A percentile compares a stretch with the other conserved stretches of the same genome.
Conservation (phyloP, 2,888 invertebrate species). For the Drosophila subsilvestris region DNA sequence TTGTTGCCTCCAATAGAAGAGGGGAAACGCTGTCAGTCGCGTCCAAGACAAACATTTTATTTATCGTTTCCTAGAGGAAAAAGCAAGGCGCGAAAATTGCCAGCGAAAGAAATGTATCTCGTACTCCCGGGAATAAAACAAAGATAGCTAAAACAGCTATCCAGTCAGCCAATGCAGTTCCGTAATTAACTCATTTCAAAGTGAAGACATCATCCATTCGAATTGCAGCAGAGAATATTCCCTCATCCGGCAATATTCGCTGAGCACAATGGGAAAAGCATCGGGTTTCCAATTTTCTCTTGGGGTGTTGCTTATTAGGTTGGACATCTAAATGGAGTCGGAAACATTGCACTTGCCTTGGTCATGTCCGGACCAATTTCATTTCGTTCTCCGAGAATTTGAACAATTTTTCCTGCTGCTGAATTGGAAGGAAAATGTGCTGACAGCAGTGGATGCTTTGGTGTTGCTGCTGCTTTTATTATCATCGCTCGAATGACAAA, state of each 20-base stretch:
- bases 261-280: neutral
- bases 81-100: conserved; percentile 27
- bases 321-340: conserved; percentile 57
- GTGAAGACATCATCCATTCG: neutral
- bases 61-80: conserved; percentile 34
- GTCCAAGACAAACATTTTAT: conserved; percentile 45
- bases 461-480: conserved; percentile 19
- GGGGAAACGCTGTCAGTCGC: conserved; percentile 33
- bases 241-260: neutral
- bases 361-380: conserved; percentile 35
- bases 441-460: conserved; percentile 25
- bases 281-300: conserved; percentile 11
- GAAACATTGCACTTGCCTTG: conserved; percentile 36
- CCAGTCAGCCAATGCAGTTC: neutral
- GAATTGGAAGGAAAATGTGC: conserved; percentile 18
- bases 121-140: neutral
- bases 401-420: conserved; percentile 5
- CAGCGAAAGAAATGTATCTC: conserved; percentile 5
- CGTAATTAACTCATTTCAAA: conserved; percentile 16
- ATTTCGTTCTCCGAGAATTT: conserved; percentile 35
- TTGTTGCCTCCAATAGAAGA: conserved; percentile 31
- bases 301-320: conserved; percentile 39
- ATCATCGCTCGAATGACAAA: conserved; percentile 27
- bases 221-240: conserved; percentile 21
- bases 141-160: neutral